Percentiles rank a stretch among this genome's conserved stretches.
Evolutionary conservation across 2,888 invertebrate genomes (phyloP).

Genomic region (Platycheirus rosarum): DNA sequence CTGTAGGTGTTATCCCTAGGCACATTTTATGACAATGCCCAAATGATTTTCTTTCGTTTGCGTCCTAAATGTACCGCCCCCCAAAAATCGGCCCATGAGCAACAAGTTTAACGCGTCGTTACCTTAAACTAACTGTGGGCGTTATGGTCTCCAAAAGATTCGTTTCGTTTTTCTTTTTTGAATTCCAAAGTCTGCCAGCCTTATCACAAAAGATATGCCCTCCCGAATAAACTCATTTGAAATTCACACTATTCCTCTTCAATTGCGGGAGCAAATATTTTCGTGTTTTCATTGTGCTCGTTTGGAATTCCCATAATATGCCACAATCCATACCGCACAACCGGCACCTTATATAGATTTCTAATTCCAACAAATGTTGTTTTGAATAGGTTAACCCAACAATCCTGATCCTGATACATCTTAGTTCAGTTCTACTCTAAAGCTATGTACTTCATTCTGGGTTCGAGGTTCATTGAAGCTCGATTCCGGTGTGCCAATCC

Average conservation of each 20-base stretch:
- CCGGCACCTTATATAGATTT: slow-evolving; percentile 55
- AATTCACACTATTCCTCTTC: slow-evolving; percentile 38
- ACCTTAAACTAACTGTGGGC: not conserved
- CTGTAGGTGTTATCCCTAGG: slow-evolving; percentile 23
- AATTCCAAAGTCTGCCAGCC: slow-evolving; percentile 30
- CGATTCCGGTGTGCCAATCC: slow-evolving; percentile 52
- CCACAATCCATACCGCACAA: slow-evolving; percentile 23
- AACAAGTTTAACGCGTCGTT: slow-evolving; percentile 35
- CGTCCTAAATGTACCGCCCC: not conserved
- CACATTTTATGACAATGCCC: slow-evolving; percentile 33
- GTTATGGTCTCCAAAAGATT: slow-evolving; percentile 7
- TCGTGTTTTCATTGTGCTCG: slow-evolving; percentile 52
- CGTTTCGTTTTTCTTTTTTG: too few species aligned
- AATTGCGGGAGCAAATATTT: slow-evolving; percentile 25
- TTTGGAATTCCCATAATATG: slow-evolving; percentile 6
- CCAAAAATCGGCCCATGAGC: slow-evolving; percentile 24
- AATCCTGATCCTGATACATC: slow-evolving; percentile 43
- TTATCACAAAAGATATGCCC: slow-evolving; percentile 14
- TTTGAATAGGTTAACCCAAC: slow-evolving; percentile 67
- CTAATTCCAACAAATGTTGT: slow-evolving; percentile 65
- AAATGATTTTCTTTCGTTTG: slow-evolving; percentile 25
- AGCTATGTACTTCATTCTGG: slow-evolving; percentile 19
- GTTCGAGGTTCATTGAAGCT: slow-evolving; percentile 38
- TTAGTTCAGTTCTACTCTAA: slow-evolving; percentile 14
- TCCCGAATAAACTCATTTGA: slow-evolving; percentile 57